phyloP scores from a whole-genome alignment of 92 coral and sea anemone species.

The Phymanthus crucifer region DNA sequence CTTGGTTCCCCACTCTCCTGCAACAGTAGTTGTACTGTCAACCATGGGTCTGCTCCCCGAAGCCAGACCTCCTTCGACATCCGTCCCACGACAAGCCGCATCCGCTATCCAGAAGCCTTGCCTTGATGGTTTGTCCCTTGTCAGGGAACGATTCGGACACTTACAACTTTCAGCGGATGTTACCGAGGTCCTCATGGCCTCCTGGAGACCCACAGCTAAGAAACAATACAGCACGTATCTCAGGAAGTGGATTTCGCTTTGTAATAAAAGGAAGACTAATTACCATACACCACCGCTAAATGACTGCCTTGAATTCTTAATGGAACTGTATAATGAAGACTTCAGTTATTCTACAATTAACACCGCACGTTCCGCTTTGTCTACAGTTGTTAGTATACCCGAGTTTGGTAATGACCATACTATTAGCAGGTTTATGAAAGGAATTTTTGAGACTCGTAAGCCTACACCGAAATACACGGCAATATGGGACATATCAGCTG shows the following conservation, averaged over 20 bases:
- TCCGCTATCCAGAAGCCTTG: not conserved
- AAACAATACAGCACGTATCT: not conserved
- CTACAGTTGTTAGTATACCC: slow-evolving; percentile 19
- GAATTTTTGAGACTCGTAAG: slow-evolving; percentile 34
- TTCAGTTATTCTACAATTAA: slow-evolving; percentile 58
- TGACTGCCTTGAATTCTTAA: slow-evolving; percentile 39
- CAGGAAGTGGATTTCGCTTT: not conserved
- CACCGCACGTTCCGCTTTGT: slow-evolving; percentile 63
- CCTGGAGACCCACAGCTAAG: not conserved
- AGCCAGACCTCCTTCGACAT: too few relatives aligned
- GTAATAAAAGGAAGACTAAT: too few relatives aligned
- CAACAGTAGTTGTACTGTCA: too few relatives aligned
- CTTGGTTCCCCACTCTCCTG: too few relatives aligned
- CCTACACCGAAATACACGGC: slow-evolving; percentile 43
- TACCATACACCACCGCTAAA: slow-evolving; percentile 46
- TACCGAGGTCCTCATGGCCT: slow-evolving; percentile 3
- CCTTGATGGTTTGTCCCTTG: slow-evolving; percentile 16
- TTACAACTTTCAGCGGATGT: not conserved
- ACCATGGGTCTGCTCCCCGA: too few relatives aligned
- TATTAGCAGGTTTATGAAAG: slow-evolving; percentile 47
- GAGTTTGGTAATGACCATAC: slow-evolving; percentile 32
- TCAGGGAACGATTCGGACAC: not conserved
- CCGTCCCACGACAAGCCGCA: too few relatives aligned
- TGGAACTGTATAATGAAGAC: slow-evolving; percentile 31
- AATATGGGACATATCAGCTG: slow-evolving; percentile 53